Evolutionary conservation across 2,113 vertebrate genomes (phyloP), one percentile per base, ranked within the genome.

Genomic region (Thalassoma bifasciatum): DNA sequence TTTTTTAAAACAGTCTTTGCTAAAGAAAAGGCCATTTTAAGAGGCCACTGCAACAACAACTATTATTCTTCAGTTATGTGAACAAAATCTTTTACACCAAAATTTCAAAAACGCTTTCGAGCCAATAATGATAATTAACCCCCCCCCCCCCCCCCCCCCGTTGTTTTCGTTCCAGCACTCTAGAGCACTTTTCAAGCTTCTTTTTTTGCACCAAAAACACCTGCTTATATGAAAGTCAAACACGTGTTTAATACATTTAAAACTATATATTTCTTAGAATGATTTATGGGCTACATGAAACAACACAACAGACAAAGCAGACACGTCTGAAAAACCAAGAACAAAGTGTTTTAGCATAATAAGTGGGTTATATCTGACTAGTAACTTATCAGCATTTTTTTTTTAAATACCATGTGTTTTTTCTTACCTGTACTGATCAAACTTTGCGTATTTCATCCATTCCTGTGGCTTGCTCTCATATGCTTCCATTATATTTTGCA

Each of bases 371-470:
- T 67, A 58, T 42, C 10, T 44, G 2, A 72, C 8, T 26, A 24
- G 13, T 44, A 21, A 23, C 19, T 21, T 42, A 23, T 23, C 1
- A 59, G 2, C 7, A 53, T 3, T 8, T 3, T 13, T 10, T 19
- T 19, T 37, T 5, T 57, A 52, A 59, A 2, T 8, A 53, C 10
- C 3, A 40, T 13, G 38, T 40, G 38, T 16, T 19, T 46, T 46
- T 46, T 19, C 57, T 93, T 94, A 98, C 97, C 97, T 97, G 95
- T 93, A 97, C 63, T 96, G 92, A 82, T 98, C 97, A 86, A 96
- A 97, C 77, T 94, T 94, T 6, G 97, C 96, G 64, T 91, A 98
- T 37, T 88, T 82, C 67, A 71, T 88, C 97, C 97, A 99, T 26
- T 99, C 97, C 5, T 93, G 89, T 0, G 95, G 95, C 1, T 96